Conservation (phyloP, 2,113 vertebrate species). For the Harpagus bidentatus region DNA sequence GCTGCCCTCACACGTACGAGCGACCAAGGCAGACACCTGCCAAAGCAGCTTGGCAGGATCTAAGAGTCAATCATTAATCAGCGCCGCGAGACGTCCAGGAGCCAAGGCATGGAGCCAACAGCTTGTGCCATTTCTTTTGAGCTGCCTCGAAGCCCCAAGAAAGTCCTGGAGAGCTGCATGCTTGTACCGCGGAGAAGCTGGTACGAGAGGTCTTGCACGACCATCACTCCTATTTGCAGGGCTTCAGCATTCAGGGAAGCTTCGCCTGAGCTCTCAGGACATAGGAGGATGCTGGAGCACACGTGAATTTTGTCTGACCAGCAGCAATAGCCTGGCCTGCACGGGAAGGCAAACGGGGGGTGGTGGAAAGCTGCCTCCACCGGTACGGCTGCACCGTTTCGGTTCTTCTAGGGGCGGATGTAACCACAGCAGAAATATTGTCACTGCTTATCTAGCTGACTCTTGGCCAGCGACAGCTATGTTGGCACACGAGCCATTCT, state of each 20-base stretch:
- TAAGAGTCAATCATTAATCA: neutral
- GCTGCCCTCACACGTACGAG: neutral
- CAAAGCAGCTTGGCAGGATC: neutral
- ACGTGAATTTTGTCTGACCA: neutral
- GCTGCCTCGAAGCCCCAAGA: neutral
- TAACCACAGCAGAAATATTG: neutral
- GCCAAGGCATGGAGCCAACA: neutral
- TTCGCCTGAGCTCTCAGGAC: neutral
- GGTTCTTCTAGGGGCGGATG: rapidly evolving
- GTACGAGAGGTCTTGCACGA: rapidly evolving
- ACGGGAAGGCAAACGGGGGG: rapidly evolving
- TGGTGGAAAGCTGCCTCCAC: rapidly evolving
- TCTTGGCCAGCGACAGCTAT: neutral
- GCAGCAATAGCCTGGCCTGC: neutral
- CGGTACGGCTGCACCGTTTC: rapidly evolving
- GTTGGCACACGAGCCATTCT: neutral
- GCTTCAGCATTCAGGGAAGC: neutral
- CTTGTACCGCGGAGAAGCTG: rapidly evolving
- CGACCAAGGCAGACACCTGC: neutral
- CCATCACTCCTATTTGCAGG: rapidly evolving
- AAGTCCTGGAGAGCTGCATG: neutral
- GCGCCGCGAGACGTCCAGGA: neutral
- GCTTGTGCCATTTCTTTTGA: neutral
- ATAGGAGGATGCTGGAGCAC: neutral
- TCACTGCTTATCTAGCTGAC: neutral